Conservation (phyloP, 2,797 vertebrate species). For the Mormyrus proboscirostris region DNA sequence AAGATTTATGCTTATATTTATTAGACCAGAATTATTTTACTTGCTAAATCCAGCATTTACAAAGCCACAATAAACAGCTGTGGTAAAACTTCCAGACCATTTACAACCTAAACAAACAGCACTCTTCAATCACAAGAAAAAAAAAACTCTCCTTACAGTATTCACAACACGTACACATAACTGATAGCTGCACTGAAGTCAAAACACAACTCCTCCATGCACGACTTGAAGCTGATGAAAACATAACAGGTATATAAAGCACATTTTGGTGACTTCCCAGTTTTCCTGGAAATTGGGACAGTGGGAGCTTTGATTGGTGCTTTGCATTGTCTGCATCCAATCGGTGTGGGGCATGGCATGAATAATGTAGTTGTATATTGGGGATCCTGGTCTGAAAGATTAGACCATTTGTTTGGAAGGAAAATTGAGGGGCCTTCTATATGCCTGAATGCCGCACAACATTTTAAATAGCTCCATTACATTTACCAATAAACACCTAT, state of each 20-base stretch:
- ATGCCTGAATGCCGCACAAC: not conserved
- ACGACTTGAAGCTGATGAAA: not conserved
- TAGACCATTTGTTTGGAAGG: not conserved
- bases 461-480: not conserved
- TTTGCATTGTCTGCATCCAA: not conserved
- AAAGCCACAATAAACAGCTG: not conserved
- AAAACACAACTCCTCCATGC: not conserved
- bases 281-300: not conserved
- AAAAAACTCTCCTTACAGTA: too few species aligned
- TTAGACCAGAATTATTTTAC: not conserved
- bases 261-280: not conserved
- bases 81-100: not conserved
- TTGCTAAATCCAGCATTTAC: not conserved
- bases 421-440: not conserved
- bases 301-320: not conserved
- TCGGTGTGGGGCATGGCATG: not conserved
- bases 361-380: not conserved
- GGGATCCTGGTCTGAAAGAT: not conserved
- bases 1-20: not conserved
- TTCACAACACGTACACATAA: not conserved
- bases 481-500: not conserved
- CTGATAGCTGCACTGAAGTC: not conserved
- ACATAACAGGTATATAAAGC: not conserved
- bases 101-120: not conserved
- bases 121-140: not conserved